Conservation (phyloP, 1,140 invertebrate genomes). For the Ips typographus region DNA sequence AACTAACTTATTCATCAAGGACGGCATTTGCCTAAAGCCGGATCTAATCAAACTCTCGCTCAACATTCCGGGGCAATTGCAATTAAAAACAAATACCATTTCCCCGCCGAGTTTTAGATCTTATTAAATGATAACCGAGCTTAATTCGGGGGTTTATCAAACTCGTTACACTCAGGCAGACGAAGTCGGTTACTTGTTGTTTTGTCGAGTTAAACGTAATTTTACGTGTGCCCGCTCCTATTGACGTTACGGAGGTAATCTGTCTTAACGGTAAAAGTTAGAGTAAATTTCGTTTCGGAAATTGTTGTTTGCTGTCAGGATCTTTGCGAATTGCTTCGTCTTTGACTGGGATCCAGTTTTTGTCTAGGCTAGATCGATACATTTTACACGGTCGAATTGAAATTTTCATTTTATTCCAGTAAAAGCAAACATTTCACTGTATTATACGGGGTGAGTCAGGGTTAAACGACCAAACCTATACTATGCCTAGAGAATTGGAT, state of each 20-base stretch:
- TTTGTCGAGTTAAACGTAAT: slow-evolving; percentile 30
- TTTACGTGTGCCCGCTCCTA: slow-evolving; percentile 22
- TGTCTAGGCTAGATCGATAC: too few relatives aligned
- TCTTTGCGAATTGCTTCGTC: too few relatives aligned
- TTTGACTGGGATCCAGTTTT: too few relatives aligned
- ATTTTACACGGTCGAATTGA: too few relatives aligned
- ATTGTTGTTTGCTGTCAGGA: background rate
- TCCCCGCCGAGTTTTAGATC: slow-evolving; percentile 8
- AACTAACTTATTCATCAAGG: too few relatives aligned
- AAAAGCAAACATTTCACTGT: too few relatives aligned
- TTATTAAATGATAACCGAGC: slow-evolving; percentile 17
- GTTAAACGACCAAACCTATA: too few relatives aligned
- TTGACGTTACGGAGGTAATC: slow-evolving; percentile 24
- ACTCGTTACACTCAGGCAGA: slow-evolving; percentile 2
- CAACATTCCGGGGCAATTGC: slow-evolving; percentile 3
- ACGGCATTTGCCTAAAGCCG: background rate
- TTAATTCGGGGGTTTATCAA: slow-evolving; percentile 17
- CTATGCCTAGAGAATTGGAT: too few relatives aligned
- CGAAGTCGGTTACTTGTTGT: slow-evolving; percentile 19
- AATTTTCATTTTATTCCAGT: too few relatives aligned
- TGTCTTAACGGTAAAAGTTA: slow-evolving; percentile 21
- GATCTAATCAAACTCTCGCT: background rate
- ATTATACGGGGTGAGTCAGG: too few relatives aligned
- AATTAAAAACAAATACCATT: slow-evolving; percentile 15
- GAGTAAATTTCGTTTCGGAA: background rate